phyloP scores from a whole-genome alignment of 2,113 vertebrate genomes.

The Hypocryptadius cinnamomeus region DNA sequence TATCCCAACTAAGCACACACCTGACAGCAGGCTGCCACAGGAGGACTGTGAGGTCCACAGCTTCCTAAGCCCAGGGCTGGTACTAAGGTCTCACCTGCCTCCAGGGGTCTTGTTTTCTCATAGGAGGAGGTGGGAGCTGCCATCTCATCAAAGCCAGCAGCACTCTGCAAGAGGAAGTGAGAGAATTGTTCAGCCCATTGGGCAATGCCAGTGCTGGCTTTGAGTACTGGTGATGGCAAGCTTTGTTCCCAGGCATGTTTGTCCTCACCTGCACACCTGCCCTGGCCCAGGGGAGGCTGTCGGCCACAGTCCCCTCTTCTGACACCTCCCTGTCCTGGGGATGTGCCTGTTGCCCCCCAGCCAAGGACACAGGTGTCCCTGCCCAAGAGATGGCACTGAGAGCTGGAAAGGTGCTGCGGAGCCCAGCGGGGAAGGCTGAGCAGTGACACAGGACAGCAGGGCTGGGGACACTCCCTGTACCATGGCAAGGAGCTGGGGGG shows the following conservation, averaged over 20 bases:
- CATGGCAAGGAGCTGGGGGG: not conserved
- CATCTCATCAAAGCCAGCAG: constrained; percentile 81
- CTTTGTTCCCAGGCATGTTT: not conserved
- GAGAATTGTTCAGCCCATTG: not conserved
- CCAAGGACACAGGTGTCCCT: not conserved
- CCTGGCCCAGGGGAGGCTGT: not conserved
- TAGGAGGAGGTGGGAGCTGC: constrained; percentile 79
- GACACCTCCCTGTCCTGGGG: not conserved
- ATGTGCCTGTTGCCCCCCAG: not conserved
- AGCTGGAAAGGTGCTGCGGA: not conserved
- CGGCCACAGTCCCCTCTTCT: not conserved
- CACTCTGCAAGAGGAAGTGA: constrained; percentile 67
- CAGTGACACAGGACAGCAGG: not conserved
- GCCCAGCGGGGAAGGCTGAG: not conserved
- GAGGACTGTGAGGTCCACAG: not conserved
- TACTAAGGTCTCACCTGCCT: constrained; percentile 76
- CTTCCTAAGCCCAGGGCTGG: not conserved
- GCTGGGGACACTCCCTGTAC: not conserved
- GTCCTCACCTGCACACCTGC: not conserved
- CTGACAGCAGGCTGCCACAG: not conserved
- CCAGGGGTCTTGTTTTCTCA: constrained; percentile 80
- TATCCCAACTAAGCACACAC: not conserved
- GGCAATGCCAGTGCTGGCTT: not conserved
- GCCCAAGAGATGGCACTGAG: not conserved
- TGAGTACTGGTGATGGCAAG: not conserved